These are phyloP conservation scores for Drosophila navojoa DNA, from an alignment of 1,140 invertebrate species.

Conservation along the genomic window DNA sequence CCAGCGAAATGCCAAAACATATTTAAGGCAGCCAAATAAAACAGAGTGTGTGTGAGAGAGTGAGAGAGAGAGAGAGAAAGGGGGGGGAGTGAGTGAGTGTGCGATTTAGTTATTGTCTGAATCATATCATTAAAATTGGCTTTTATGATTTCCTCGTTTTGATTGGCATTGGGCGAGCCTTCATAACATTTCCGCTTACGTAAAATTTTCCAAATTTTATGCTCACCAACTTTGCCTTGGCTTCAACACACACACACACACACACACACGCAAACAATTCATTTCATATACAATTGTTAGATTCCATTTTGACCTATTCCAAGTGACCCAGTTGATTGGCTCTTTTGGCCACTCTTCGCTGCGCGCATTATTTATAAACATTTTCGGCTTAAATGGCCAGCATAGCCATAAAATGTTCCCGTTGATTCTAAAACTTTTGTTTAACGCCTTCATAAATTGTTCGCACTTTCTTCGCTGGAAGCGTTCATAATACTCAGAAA, in stretches of 20 bases:
- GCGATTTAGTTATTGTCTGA: conserved; percentile 3
- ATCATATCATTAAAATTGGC: conserved; percentile 8
- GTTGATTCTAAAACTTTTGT: conserved; percentile 25
- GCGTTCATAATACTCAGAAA: conserved; percentile 44
- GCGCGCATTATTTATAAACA: conserved; percentile 61
- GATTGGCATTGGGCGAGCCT: not conserved
- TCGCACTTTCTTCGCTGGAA: conserved; percentile 64
- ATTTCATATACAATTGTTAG: not conserved
- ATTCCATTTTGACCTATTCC: conserved; percentile 36
- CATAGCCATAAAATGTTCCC: conserved; percentile 49
- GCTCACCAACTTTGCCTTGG: not conserved
- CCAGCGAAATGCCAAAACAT: conserved; percentile 2
- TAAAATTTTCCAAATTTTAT: conserved; percentile 2
- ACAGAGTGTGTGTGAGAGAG: not conserved
- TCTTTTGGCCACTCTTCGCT: conserved; percentile 6
- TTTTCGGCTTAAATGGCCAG: conserved; percentile 46
- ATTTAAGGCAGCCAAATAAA: not conserved
- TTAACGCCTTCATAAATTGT: conserved; percentile 59
- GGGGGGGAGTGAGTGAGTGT: not conserved
- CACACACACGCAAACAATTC: not conserved
- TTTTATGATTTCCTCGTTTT: conserved; percentile 14
- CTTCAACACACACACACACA: not conserved
- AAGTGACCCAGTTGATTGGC: conserved; percentile 27
- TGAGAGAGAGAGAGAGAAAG: not conserved
- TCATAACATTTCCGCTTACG: conserved; percentile 5